A percentile compares a stretch with the other conserved stretches of the same genome.
These are phyloP conservation scores for Microdon myrmicae DNA, from an alignment of 2,888 invertebrate species.

Conservation along the genomic window DNA sequence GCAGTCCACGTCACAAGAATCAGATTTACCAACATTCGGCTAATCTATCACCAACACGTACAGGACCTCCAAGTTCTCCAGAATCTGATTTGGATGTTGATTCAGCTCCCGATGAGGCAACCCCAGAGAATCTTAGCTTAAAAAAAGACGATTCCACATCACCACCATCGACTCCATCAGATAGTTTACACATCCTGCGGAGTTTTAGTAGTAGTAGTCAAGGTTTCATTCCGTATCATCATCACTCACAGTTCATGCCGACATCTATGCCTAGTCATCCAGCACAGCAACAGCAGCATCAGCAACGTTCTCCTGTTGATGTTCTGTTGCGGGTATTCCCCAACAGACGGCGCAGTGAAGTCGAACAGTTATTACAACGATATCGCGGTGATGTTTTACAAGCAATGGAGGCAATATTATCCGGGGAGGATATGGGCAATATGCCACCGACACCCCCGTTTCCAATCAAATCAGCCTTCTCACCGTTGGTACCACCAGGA, in stretches of 20 bases:
- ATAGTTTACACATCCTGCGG: slow-evolving; percentile 62
- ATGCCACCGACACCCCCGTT: slow-evolving; percentile 65
- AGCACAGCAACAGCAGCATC: slow-evolving; percentile 58
- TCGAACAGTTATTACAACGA: slow-evolving; percentile 84
- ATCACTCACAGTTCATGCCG: slow-evolving; percentile 62
- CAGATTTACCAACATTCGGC: slow-evolving; percentile 59
- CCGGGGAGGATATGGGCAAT: slow-evolving; percentile 69
- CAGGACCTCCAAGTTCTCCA: slow-evolving; percentile 66
- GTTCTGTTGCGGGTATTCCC: slow-evolving; percentile 91
- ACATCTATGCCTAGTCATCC: slow-evolving; percentile 59
- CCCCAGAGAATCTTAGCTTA: slow-evolving; percentile 84
- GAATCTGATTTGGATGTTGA: slow-evolving; percentile 68
- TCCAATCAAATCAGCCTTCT: slow-evolving; percentile 76
- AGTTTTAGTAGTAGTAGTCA: slow-evolving; percentile 62
- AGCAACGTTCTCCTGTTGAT: slow-evolving; percentile 83
- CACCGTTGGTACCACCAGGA: slow-evolving; percentile 73
- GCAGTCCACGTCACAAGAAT: slow-evolving; percentile 63
- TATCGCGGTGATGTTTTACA: slow-evolving; percentile 90
- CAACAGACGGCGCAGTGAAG: slow-evolving; percentile 83
- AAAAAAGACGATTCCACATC: slow-evolving; percentile 72
- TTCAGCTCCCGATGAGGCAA: slow-evolving; percentile 69
- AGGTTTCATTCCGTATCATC: slow-evolving; percentile 68
- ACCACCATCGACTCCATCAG: slow-evolving; percentile 65
- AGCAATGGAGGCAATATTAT: slow-evolving; percentile 91
- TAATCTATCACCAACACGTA: slow-evolving; percentile 64